Conservation (phyloP, 2,113 vertebrate genomes). For the Sinocyclocheilus anshuiensis region DNA sequence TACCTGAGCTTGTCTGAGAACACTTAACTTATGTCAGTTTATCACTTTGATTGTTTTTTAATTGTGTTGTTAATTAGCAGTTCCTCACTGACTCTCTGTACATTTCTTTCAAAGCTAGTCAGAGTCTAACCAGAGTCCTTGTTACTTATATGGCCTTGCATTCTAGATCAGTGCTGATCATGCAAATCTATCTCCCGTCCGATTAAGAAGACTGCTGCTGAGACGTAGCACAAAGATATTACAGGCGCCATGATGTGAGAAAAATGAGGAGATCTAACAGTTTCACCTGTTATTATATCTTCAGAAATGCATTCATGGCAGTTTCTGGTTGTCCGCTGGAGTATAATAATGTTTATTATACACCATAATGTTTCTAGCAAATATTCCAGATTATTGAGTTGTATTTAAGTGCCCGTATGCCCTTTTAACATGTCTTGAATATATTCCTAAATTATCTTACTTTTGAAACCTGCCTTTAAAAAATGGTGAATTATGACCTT, state of each 20-base stretch:
- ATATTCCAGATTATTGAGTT: neutral
- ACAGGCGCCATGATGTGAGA: neutral
- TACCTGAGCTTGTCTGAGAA: neutral
- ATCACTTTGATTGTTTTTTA: neutral
- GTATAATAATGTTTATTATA: no score
- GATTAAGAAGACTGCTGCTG: neutral
- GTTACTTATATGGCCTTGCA: neutral
- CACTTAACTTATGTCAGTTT: neutral
- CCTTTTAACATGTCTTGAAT: neutral
- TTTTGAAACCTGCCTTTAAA: neutral
- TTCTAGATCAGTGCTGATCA: slow-evolving; percentile 13
- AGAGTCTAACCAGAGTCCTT: slow-evolving; percentile 1
- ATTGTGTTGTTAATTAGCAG: neutral
- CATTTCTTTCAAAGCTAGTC: neutral
- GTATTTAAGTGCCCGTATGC: neutral
- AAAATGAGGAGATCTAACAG: neutral
- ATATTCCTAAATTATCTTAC: neutral
- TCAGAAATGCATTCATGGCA: neutral
- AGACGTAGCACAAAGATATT: neutral
- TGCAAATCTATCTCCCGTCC: neutral
- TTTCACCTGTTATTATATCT: slow-evolving; percentile 6
- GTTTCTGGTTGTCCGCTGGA: neutral
- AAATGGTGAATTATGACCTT: neutral
- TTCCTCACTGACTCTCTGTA: neutral
- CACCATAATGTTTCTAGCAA: neutral